Base-by-base conservation (phyloP, 2,888 invertebrate species). In the Rhagium mordax region DNA sequence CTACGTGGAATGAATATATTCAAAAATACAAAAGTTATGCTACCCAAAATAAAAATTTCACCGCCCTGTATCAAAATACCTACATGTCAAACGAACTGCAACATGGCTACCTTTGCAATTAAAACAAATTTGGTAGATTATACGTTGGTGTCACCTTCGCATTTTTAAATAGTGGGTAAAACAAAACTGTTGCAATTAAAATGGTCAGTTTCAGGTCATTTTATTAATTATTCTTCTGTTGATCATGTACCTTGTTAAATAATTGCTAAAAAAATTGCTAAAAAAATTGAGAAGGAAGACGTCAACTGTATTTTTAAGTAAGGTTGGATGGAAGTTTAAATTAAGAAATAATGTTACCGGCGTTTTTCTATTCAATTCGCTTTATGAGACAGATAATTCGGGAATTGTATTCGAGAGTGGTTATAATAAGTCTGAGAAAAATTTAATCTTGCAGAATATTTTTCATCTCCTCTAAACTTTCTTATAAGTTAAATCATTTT, bases 311-410 rank as follows among this genome's bases (percentile, higher is more conserved):
- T 57, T 29, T 51, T 57, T 33, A 15, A 49, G 41, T 16, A 49
- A n/a, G 49, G 27, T 27, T 13, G 59, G 51, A 60, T 65, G 51
- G 48, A 61, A 68, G 51, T 49, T 41, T 16, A 68, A 68, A 64
- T 68, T 51, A 64, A 59, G 64, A 65, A 69, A 69, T 64, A 65
- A 69, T 59, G 59, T 61, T 24, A 29, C 13, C 8, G 57, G 51
- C 21, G 29, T 41, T 60, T 71, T 53, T 69, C 53, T 49, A 72
- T 75, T 75, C 74, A 76, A 68, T 76, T 69, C 65, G 75, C 66
- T 70, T 75, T 74, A 72, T 72, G 75, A 72, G 72, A 74, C 70
- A 71, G 71, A 77, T 77, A 78, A 78, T 75, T 77, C 71, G 71
- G 59, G 71, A 75, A 78, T 75, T 77, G 75, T 76, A 60, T 74